These are phyloP conservation scores for Sebastes vulpes DNA, from an alignment of 2,797 vertebrate species.

Conservation along the genomic window DNA sequence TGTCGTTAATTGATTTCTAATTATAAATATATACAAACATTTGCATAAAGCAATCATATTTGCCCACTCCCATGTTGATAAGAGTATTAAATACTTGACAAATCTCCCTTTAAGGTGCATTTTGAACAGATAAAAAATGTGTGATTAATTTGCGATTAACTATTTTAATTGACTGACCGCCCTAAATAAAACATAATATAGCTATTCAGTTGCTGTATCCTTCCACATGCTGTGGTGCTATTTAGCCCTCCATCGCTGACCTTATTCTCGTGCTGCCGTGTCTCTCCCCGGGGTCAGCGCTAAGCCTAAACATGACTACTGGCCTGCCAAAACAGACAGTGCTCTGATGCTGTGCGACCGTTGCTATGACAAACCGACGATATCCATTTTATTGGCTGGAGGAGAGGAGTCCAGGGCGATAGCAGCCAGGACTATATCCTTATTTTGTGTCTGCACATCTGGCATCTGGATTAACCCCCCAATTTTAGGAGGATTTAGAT, in stretches of 20 bases:
- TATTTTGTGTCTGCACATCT: constrained; percentile 57
- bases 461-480: constrained; percentile 51
- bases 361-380: constrained; percentile 39
- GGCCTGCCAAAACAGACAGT: constrained; percentile 60
- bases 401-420: not conserved
- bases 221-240: not conserved
- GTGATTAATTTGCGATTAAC: too few species aligned
- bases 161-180: accelerated
- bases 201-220: not conserved
- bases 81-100: too few species aligned
- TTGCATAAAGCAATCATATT: too few species aligned
- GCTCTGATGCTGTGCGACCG: constrained; percentile 37
- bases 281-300: constrained; percentile 29
- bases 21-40: too few species aligned
- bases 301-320: constrained; percentile 62
- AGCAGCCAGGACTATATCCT: constrained; percentile 4
- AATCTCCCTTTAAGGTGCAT: too few species aligned
- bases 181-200: not conserved
- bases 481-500: constrained; percentile 59
- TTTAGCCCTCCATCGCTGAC: constrained; percentile 36
- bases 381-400: constrained; percentile 55
- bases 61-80: too few species aligned
- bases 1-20: too few species aligned
- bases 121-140: too few species aligned
- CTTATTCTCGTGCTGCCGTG: constrained; percentile 55